Base-by-base conservation (phyloP, 2,797 vertebrate genomes). In the Gymnoscopelus microlampas region DNA sequence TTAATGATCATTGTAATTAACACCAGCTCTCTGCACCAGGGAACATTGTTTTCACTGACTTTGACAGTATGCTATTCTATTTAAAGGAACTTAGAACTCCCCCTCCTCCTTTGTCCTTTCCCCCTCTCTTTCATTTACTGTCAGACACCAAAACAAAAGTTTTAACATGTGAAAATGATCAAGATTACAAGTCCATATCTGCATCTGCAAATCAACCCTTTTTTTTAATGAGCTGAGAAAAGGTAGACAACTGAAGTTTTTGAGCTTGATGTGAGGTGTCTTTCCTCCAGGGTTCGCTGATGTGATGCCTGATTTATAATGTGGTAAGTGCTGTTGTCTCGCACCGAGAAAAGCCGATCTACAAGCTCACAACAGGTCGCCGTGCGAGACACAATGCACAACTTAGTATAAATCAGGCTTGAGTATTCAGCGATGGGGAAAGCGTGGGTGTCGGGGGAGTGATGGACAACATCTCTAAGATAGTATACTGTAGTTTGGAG, bases 361-460 rank as follows among this genome's bases (percentile, higher is more conserved):
- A 44, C 39, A 44, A 44, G 39, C 39, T 44, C 39, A 44, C 8
- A 2, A 8, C 39, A 10, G 39, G 39, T 8, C 39, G 39, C 9
- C 1, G 39, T 44, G 39, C 39, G 8, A 44, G 9, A 29, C 26
- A 3, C 26, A 29, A 29, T 29, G 26, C 26, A 29, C 26, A 29
- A 2, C 26, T 2, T 3, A 0, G 39, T 10, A 10, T 44, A 44
- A 44, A 44, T 44, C 39, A 44, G 39, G 39, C 39, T 10, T 44
- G 8, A 44, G 39, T 44, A 44, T 10, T 44, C 39, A 60, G 64
- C 62, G 10, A 70, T 76, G 81, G 83, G 84, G 81, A 87, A 86
- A 67, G 74, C 63, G 81, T 74, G 85, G 86, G 88, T 6, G 80
- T 73, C 51, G 1, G 7, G 70, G 73, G 71, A 55, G 75, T 79